Evolutionary conservation across 2,113 vertebrate genomes (phyloP).

Genomic region (Peromyscus polionotus): DNA sequence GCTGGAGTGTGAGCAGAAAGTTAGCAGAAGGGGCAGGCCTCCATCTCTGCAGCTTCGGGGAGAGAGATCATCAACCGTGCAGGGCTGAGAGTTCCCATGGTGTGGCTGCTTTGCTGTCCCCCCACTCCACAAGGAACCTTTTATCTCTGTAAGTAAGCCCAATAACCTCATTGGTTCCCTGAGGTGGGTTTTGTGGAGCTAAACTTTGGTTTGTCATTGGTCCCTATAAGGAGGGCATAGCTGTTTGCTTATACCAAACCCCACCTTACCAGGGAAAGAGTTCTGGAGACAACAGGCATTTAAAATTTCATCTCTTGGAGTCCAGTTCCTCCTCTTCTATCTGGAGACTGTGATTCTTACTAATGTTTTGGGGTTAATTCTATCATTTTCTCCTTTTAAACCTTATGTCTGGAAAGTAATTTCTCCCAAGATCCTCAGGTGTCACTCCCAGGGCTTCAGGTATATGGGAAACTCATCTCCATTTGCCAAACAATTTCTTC

Average conservation of each 20-base stretch:
- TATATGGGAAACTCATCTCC: not conserved
- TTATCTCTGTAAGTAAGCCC: not conserved
- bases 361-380: not conserved
- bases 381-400: not conserved
- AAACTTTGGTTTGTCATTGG: not conserved
- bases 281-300: not conserved
- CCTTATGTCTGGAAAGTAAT: not conserved
- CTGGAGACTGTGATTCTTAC: not conserved
- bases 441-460: not conserved
- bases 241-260: not conserved
- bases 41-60: not conserved
- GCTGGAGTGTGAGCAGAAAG: not conserved
- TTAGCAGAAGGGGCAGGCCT: not conserved
- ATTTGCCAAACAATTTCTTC: not conserved
- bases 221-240: not conserved
- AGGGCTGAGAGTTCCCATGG: not conserved
- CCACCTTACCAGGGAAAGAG: not conserved
- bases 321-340: not conserved
- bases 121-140: not conserved
- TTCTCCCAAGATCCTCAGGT: not conserved
- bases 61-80: not conserved
- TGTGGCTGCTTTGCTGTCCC: not conserved
- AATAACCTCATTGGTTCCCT: not conserved
- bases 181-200: not conserved
- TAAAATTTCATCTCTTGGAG: not conserved